These are phyloP conservation scores for Gymnothorax reevesii DNA, from an alignment of 2,797 vertebrate species.

Conservation along the genomic window DNA sequence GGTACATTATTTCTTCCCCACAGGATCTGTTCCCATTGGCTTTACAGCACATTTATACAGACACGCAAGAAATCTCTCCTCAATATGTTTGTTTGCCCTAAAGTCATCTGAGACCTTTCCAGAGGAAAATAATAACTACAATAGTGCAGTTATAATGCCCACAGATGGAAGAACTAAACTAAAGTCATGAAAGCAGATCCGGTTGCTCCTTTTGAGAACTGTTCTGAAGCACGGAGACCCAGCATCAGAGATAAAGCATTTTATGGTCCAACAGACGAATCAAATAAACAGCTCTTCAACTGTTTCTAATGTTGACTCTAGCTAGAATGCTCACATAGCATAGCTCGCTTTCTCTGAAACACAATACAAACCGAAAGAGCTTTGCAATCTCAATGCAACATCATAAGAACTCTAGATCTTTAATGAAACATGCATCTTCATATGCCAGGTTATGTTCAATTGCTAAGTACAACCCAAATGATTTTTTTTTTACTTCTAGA, in stretches of 20 bases:
- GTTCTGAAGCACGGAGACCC: background rate
- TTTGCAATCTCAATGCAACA: too few species aligned
- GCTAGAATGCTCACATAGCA: too few species aligned
- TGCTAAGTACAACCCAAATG: background rate
- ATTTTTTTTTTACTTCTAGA: background rate
- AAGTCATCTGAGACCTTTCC: conserved; percentile 5
- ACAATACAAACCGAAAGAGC: too few species aligned
- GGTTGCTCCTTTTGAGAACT: background rate
- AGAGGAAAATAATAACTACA: background rate
- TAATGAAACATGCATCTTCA: background rate
- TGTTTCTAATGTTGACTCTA: too few species aligned
- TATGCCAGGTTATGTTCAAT: background rate
- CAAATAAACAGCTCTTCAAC: background rate
- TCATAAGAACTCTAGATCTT: too few species aligned
- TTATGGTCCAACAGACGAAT: background rate
- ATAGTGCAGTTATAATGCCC: background rate
- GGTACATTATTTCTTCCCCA: background rate
- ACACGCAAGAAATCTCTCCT: background rate
- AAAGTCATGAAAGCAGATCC: background rate
- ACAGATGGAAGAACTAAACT: background rate
- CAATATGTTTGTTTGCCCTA: background rate
- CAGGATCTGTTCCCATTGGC: background rate
- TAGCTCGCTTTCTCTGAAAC: too few species aligned
- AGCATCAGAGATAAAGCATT: background rate
- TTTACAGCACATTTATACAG: background rate